These are phyloP conservation scores for Cheiracanthium punctorium DNA, from an alignment of 2,888 invertebrate species.

Conservation along the genomic window DNA sequence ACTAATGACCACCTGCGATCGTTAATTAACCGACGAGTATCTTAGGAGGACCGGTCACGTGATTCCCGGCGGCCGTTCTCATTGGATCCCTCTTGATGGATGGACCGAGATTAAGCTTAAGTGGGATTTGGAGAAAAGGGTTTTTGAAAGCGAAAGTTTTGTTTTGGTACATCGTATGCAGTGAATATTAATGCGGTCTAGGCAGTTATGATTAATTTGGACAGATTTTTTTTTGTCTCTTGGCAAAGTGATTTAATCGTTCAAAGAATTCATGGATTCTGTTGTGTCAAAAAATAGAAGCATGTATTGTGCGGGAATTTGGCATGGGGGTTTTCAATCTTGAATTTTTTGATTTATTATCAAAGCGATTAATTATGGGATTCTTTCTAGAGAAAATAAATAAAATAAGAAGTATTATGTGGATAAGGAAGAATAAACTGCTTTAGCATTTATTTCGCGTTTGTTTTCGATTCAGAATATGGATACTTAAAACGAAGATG, in stretches of 20 bases:
- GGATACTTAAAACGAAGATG: no score
- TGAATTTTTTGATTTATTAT: no score
- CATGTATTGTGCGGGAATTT: no score
- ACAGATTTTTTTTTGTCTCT: background rate
- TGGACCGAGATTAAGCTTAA: constrained; percentile 39
- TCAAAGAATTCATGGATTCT: background rate
- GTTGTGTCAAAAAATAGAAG: no score
- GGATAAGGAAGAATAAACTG: no score
- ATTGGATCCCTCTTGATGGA: constrained; percentile 54
- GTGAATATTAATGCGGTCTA: background rate
- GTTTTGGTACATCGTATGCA: background rate
- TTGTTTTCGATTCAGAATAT: no score
- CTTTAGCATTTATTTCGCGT: no score
- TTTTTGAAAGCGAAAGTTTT: constrained; percentile 16
- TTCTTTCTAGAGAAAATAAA: no score
- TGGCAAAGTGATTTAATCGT: background rate
- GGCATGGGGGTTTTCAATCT: no score
- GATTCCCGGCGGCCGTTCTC: constrained; percentile 28
- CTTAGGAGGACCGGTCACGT: constrained; percentile 54
- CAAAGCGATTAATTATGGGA: no score
- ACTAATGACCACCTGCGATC: constrained; percentile 68
- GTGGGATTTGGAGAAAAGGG: constrained; percentile 35
- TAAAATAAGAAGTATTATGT: no score
- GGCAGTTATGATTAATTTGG: background rate
- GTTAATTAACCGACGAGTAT: constrained; percentile 60